Evolutionary conservation across 2,113 vertebrate genomes (phyloP).

Genomic region (Tachysurus vachellii): DNA sequence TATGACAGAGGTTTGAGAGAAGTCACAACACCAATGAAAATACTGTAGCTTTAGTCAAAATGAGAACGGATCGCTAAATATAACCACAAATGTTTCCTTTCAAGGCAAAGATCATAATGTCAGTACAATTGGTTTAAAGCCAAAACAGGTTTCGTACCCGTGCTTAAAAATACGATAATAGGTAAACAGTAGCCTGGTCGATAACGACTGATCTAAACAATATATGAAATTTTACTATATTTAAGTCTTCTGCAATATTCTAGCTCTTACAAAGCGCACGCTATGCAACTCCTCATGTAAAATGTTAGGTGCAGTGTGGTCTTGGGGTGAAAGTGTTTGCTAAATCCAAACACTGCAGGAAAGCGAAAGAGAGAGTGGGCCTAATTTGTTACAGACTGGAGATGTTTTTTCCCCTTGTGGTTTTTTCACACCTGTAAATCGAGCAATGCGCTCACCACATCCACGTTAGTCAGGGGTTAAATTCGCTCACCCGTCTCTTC

Average conservation of each 20-base stretch:
- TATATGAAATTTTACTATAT: not conserved
- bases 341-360: slow-evolving; percentile 54
- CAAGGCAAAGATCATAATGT: slow-evolving; percentile 1
- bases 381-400: slow-evolving; percentile 56
- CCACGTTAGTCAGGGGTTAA: slow-evolving; percentile 76
- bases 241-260: not conserved
- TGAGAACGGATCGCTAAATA: slow-evolving; percentile 39
- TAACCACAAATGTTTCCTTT: slow-evolving; percentile 44
- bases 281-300: not conserved
- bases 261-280: not conserved
- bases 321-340: slow-evolving; percentile 40
- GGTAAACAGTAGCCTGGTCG: not conserved
- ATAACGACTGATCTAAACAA: too few relatives aligned
- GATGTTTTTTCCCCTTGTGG: slow-evolving; percentile 76
- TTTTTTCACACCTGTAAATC: slow-evolving; percentile 78
- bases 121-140: not conserved
- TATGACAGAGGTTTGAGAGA: not conserved
- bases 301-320: slow-evolving; percentile 27
- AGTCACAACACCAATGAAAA: slow-evolving; percentile 28
- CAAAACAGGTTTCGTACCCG: not conserved
- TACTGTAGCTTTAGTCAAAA: slow-evolving; percentile 40
- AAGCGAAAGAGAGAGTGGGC: slow-evolving; percentile 61
- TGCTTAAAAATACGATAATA: not conserved
- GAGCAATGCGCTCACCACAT: slow-evolving; percentile 74
- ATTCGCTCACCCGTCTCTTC: slow-evolving; percentile 59